Evolutionary conservation across 2,797 vertebrate species (phyloP).

Genomic region (Ctenopoma kingsleyae): DNA sequence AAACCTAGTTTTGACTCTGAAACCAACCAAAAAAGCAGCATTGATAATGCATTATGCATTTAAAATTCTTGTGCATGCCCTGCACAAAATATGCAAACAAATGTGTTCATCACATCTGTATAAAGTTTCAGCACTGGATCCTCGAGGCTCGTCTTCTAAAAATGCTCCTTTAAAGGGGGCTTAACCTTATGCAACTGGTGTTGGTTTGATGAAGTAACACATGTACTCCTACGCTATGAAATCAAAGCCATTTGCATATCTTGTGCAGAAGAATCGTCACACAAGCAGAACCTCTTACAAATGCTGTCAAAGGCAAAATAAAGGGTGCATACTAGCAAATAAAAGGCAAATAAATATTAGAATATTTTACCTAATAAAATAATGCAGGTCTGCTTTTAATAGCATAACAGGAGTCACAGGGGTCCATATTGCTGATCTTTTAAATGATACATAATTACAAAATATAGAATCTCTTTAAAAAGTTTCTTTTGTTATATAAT

Average conservation of each 20-base stretch:
- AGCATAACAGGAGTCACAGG: constrained; percentile 89
- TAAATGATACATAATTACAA: constrained; percentile 98
- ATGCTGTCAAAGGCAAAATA: constrained; percentile 76
- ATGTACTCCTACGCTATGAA: constrained; percentile 55
- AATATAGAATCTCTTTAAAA: constrained; percentile 99
- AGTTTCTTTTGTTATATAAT: constrained; percentile 90
- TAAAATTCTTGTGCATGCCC: constrained; percentile 69
- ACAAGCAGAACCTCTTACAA: constrained; percentile 84
- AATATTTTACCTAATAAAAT: constrained; percentile 89
- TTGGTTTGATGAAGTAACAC: constrained; percentile 59
- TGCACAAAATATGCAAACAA: constrained; percentile 80
- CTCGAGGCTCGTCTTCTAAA: constrained; percentile 59
- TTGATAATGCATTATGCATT: constrained; percentile 80
- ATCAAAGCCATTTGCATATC: constrained; percentile 82
- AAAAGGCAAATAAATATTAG: constrained; percentile 83
- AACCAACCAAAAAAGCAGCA: constrained; percentile 83
- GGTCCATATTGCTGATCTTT: constrained; percentile 97
- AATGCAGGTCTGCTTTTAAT: constrained; percentile 80
- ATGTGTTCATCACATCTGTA: constrained; percentile 59
- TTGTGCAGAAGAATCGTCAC: constrained; percentile 83
- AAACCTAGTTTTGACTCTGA: constrained; percentile 71
- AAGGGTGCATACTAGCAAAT: constrained; percentile 78
- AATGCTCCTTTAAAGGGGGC: constrained; percentile 64
- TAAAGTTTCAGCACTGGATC: constrained; percentile 60
- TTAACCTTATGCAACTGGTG: constrained; percentile 66